Evolutionary conservation across 1,140 invertebrate genomes (phyloP).

Genomic region (Dendrolimus punctatus): DNA sequence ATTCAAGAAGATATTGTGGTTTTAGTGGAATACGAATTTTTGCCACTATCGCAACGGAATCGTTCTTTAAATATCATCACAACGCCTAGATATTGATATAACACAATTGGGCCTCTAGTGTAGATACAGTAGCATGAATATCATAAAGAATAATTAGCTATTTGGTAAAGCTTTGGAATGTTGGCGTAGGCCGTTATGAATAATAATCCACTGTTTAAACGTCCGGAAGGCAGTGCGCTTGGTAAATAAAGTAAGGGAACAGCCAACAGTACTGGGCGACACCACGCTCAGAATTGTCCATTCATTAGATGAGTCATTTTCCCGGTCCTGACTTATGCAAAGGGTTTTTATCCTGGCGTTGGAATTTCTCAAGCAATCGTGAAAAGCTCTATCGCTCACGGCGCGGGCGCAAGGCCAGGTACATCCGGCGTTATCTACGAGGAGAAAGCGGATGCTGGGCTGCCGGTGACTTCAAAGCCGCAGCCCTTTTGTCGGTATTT

Average conservation of each 20-base stretch:
- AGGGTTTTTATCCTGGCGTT: slow-evolving; percentile 35
- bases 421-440: slow-evolving; percentile 52
- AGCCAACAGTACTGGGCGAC: too few species aligned
- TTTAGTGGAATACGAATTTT: too few species aligned
- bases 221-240: too few species aligned
- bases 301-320: slow-evolving; percentile 29
- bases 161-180: too few species aligned
- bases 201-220: too few species aligned
- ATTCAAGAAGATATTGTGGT: too few species aligned
- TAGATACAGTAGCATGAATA: slow-evolving; percentile 18
- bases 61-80: too few species aligned
- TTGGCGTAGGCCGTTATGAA: too few species aligned
- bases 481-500: slow-evolving; percentile 44
- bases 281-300: slow-evolving; percentile 7
- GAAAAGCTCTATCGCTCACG: slow-evolving; percentile 45
- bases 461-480: slow-evolving; percentile 46
- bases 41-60: too few species aligned
- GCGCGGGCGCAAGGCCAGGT: slow-evolving; percentile 49
- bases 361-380: slow-evolving; percentile 65
- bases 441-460: slow-evolving; percentile 58
- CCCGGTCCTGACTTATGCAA: slow-evolving; percentile 26
- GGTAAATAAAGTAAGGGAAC: too few species aligned
- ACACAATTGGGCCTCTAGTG: too few species aligned
- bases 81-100: too few species aligned
- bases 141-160: neutral